Evolutionary conservation across 2,113 vertebrate genomes (phyloP).

Genomic region (Microcebus tavaratra): DNA sequence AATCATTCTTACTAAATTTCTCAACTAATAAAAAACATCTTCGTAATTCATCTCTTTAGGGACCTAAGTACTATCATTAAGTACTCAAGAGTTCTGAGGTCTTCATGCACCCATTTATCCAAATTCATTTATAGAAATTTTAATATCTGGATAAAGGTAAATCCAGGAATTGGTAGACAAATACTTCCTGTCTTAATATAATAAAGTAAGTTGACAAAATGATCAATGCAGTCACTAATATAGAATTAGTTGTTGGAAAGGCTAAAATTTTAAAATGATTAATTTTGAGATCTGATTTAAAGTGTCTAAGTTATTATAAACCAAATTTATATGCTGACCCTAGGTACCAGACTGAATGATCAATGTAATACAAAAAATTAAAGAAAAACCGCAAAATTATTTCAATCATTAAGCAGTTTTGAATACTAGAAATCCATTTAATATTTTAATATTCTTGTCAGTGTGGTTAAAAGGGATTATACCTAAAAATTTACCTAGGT

Average conservation of each 20-base stretch:
- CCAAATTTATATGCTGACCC: background rate
- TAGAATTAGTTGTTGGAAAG: background rate
- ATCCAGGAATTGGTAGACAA: background rate
- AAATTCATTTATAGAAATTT: conserved; percentile 5
- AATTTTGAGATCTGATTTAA: background rate
- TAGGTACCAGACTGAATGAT: background rate
- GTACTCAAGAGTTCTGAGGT: background rate
- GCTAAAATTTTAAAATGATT: background rate
- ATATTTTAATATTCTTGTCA: background rate
- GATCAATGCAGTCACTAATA: background rate
- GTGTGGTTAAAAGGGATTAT: background rate
- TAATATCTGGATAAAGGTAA: background rate
- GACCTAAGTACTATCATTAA: background rate
- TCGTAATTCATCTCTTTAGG: background rate
- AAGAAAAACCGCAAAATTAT: conserved; percentile 12
- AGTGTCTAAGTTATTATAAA: background rate
- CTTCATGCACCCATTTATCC: background rate
- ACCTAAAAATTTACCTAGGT: background rate
- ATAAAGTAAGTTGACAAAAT: background rate
- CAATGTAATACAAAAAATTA: background rate
- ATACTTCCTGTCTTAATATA: background rate
- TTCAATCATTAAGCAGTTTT: background rate
- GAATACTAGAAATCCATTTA: background rate
- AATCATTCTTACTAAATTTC: conserved; percentile 32
- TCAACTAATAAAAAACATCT: background rate